Evolutionary conservation across 2,797 vertebrate genomes (phyloP).

Genomic region (Masticophis lateralis): DNA sequence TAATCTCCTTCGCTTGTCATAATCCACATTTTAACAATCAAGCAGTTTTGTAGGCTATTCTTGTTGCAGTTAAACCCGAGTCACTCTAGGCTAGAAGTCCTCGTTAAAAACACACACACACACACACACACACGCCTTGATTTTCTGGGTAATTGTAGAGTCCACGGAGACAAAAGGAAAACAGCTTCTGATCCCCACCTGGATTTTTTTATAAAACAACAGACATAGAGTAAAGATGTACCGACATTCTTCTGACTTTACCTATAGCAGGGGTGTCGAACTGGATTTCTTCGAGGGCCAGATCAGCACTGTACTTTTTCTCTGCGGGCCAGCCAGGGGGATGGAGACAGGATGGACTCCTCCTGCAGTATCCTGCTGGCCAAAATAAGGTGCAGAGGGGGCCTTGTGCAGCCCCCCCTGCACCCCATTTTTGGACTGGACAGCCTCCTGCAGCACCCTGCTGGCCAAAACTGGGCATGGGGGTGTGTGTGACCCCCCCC

Average conservation of each 20-base stretch:
- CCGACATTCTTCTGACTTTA: not conserved
- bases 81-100: not conserved
- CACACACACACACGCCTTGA: not conserved
- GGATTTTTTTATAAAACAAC: not conserved
- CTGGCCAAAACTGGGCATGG: fast-evolving
- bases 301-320: too few species aligned
- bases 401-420: too few species aligned
- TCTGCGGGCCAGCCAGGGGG: fast-evolving
- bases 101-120: not conserved
- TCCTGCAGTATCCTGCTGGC: too few species aligned
- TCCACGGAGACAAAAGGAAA: not conserved
- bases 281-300: too few species aligned
- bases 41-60: not conserved
- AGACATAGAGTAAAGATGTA: not conserved
- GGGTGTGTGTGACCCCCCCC: too few species aligned
- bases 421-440: too few species aligned
- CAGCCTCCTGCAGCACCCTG: too few species aligned
- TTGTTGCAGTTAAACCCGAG: not conserved
- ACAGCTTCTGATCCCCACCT: not conserved
- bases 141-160: not conserved
- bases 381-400: too few species aligned
- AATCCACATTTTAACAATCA: not conserved
- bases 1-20: not conserved
- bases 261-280: too few species aligned
- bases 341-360: fast-evolving